Conservation (phyloP, 1,140 invertebrate species). For the Drosophila sproati region DNA sequence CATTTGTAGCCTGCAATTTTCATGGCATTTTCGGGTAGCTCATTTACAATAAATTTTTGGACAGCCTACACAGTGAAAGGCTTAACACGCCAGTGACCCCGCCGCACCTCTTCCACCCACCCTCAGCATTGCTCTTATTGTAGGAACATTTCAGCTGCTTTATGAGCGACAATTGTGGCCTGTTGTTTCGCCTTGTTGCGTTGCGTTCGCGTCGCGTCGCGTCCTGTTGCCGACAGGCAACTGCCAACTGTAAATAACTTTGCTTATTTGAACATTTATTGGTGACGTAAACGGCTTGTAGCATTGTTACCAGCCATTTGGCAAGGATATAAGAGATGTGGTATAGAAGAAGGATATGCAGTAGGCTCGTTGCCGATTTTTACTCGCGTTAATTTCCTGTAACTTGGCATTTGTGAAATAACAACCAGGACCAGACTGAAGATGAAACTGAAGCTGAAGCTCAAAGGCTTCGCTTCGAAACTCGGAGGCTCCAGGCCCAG, state of each 20-base stretch:
- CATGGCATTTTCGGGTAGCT: constrained; percentile 64
- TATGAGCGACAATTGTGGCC: constrained; percentile 76
- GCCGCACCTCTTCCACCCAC: neutral
- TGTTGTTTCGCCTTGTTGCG: constrained; percentile 20
- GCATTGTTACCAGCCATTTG: constrained; percentile 41
- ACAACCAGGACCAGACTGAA: constrained; percentile 3
- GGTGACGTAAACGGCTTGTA: constrained; percentile 80
- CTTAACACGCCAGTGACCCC: constrained; percentile 44
- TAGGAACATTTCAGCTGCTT: constrained; percentile 68
- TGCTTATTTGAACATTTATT: constrained; percentile 80
- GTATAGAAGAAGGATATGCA: neutral
- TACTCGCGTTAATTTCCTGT: constrained; percentile 79
- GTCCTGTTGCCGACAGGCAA: neutral
- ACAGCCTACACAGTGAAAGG: constrained; percentile 72
- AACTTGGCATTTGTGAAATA: constrained; percentile 46
- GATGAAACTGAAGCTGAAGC: neutral
- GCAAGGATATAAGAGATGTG: neutral
- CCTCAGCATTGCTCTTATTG: neutral
- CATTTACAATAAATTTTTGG: constrained; percentile 76
- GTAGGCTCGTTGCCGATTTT: constrained; percentile 69
- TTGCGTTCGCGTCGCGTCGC: neutral
- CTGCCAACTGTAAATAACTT: constrained; percentile 79
- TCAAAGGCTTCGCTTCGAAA: neutral
- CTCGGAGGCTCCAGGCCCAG: constrained; percentile 2
- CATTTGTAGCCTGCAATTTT: constrained; percentile 52